Conservation (phyloP, 2,888 invertebrate species). For the Mythimna pallens region DNA sequence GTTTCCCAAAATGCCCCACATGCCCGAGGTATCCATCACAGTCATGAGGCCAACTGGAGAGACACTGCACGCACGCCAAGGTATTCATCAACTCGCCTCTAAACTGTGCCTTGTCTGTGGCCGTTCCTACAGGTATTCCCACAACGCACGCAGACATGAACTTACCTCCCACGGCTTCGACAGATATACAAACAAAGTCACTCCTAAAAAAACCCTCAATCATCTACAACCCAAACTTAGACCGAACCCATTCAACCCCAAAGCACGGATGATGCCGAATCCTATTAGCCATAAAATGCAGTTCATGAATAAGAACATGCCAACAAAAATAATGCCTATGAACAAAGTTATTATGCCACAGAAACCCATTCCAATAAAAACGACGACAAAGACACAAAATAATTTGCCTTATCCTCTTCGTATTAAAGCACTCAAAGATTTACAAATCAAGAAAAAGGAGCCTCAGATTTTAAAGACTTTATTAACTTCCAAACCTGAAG, state of each 20-base stretch:
- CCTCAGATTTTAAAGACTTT: slow-evolving; percentile 89
- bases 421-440: slow-evolving; percentile 88
- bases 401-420: slow-evolving; percentile 87
- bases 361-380: slow-evolving; percentile 84
- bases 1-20: slow-evolving; percentile 76
- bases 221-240: slow-evolving; percentile 85
- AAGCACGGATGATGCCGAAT: slow-evolving; percentile 88
- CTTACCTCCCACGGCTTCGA: slow-evolving; percentile 87
- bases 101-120: slow-evolving; percentile 89
- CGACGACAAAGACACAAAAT: slow-evolving; percentile 78
- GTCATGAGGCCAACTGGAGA: slow-evolving; percentile 87
- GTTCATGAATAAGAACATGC: slow-evolving; percentile 78
- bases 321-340: slow-evolving; percentile 76
- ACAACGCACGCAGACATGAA: slow-evolving; percentile 88
- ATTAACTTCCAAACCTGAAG: slow-evolving; percentile 86
- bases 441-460: slow-evolving; percentile 88
- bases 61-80: slow-evolving; percentile 85
- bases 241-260: slow-evolving; percentile 88
- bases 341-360: slow-evolving; percentile 79
- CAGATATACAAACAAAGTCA: slow-evolving; percentile 87
- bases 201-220: slow-evolving; percentile 74
- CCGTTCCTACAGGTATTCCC: slow-evolving; percentile 88
- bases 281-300: slow-evolving; percentile 87
- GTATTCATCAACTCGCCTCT: slow-evolving; percentile 88
- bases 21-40: slow-evolving; percentile 88